These are phyloP conservation scores for Phymanthus crucifer DNA, from an alignment of 92 coral and sea anemone species.

Conservation along the genomic window DNA sequence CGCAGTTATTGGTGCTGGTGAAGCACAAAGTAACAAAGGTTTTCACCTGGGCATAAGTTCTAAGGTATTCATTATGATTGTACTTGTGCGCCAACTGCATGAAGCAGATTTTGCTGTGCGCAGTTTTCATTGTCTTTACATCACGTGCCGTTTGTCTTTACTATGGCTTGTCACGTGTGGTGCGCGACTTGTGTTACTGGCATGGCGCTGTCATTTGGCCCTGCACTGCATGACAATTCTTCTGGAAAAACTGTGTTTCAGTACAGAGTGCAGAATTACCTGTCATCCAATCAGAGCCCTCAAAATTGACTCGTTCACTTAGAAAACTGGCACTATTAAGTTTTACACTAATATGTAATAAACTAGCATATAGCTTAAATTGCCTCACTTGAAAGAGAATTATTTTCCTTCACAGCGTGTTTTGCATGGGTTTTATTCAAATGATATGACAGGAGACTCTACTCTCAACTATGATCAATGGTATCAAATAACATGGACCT, in stretches of 20 bases:
- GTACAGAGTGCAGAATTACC: too few species aligned
- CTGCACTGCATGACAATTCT: too few species aligned
- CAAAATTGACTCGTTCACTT: too few species aligned
- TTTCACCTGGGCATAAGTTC: conserved; percentile 68
- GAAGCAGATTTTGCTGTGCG: neutral
- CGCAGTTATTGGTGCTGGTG: conserved; percentile 72
- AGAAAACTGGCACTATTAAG: neutral
- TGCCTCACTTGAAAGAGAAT: neutral
- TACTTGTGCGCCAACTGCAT: neutral
- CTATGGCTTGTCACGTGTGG: too few species aligned
- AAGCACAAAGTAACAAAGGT: conserved; percentile 31
- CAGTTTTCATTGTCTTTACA: too few species aligned
- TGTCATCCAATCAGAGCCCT: too few species aligned
- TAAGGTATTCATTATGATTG: conserved; percentile 16
- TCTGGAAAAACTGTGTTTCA: too few species aligned
- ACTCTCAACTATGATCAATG: conserved; percentile 51
- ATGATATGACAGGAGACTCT: conserved; percentile 32
- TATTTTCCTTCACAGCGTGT: conserved; percentile 45
- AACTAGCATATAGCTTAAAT: neutral
- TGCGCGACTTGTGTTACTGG: too few species aligned
- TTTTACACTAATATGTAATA: neutral
- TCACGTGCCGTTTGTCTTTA: neutral
- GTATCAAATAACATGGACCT: conserved; percentile 79
- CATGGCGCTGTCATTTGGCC: too few species aligned
- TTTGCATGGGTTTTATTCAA: conserved; percentile 59